These are phyloP conservation scores for Protobothrops flavoviridis DNA, from an alignment of 2,113 vertebrate species.

Conservation along the genomic window DNA sequence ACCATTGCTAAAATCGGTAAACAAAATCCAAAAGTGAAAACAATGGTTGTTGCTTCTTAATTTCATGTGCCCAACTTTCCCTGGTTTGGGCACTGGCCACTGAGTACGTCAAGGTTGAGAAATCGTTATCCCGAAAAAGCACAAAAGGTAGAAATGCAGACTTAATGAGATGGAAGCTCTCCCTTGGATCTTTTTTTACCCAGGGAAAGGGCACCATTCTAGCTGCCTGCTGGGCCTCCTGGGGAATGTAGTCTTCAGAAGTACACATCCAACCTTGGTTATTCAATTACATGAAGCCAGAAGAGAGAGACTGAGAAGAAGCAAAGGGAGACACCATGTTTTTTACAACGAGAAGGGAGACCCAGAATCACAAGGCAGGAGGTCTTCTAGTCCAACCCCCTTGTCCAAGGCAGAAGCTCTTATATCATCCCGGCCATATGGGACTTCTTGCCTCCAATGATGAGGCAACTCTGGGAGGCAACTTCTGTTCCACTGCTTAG, in stretches of 20 bases:
- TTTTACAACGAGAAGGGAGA: no score
- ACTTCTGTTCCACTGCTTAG: no score
- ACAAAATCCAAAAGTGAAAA: neutral
- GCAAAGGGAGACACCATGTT: neutral
- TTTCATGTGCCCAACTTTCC: neutral
- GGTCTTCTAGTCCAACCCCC: no score
- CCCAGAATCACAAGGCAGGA: no score
- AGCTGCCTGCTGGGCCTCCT: neutral
- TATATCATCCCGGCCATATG: no score
- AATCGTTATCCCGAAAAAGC: neutral
- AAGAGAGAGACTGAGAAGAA: neutral
- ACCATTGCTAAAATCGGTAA: constrained; percentile 23
- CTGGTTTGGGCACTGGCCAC: neutral
- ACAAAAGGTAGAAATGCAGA: neutral
- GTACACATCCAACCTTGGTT: constrained; percentile 1
- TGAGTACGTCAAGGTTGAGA: neutral
- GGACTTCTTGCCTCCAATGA: no score
- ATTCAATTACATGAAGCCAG: neutral
- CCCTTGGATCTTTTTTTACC: neutral
- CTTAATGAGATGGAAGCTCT: neutral
- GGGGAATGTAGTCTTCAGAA: constrained; percentile 4
- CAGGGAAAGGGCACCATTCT: neutral
- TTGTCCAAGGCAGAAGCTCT: no score
- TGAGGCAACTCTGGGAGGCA: no score
- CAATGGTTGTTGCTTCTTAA: neutral